phyloP scores from a whole-genome alignment of 2,113 vertebrate species.

The Genyomyrus donnyi region DNA sequence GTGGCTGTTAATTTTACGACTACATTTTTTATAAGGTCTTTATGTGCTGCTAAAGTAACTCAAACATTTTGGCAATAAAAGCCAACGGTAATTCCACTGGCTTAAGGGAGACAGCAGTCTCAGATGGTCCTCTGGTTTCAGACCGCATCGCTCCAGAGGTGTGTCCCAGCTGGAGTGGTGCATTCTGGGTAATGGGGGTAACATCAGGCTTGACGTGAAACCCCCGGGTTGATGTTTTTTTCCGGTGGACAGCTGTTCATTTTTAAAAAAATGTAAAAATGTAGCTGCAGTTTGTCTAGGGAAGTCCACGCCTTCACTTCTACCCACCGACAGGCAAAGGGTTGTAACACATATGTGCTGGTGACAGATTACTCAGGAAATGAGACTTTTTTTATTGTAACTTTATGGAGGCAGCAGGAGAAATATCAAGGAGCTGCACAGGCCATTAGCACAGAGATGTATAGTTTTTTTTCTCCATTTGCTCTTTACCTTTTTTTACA shows the following conservation, averaged over 20 bases:
- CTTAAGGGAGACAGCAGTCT: constrained; percentile 36
- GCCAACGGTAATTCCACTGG: constrained; percentile 50
- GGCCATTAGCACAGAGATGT: background rate
- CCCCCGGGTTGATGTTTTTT: background rate
- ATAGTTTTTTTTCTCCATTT: background rate
- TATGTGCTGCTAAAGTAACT: constrained; percentile 62
- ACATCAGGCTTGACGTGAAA: background rate
- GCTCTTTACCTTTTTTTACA: background rate
- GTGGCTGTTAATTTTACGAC: constrained; percentile 68
- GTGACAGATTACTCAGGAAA: background rate
- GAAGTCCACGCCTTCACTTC: background rate
- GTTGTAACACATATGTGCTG: background rate
- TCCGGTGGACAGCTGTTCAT: background rate
- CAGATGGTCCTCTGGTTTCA: background rate
- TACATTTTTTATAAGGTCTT: constrained; percentile 66
- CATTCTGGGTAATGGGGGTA: constrained; percentile 5
- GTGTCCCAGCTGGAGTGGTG: background rate
- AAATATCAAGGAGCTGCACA: background rate
- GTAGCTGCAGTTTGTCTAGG: background rate
- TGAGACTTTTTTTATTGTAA: background rate
- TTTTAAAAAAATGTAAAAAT: background rate
- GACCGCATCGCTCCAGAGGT: background rate
- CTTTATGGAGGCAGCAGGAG: background rate
- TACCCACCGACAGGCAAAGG: background rate
- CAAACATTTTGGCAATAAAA: constrained; percentile 58